Evolutionary conservation across 2,797 vertebrate genomes (phyloP), one percentile per base, ranked within the genome.

Genomic region (Discoglossus pictus): DNA sequence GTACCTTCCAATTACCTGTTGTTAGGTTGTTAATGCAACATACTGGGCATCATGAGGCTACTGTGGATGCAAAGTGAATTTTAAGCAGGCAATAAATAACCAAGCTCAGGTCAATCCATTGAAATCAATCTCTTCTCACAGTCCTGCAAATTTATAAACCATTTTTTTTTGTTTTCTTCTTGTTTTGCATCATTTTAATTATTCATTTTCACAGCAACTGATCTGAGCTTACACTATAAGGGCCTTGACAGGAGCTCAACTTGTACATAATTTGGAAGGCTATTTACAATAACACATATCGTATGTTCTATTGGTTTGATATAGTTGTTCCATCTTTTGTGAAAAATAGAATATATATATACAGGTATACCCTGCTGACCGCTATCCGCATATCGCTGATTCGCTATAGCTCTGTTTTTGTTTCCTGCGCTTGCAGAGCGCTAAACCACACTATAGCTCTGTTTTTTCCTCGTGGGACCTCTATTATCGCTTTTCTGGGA

Each of bases 21-120:
- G 39, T 48, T 10, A 24, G 20, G 43, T 42, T 43, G 51, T 70
- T 42, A 48, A 27, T 63, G 61, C 27, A 46, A 31, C n/a, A 44
- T 58, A 20, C 59, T 71, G 52, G 52, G 20, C 20, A 44, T 58
- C 61, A 52, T 36, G 46, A 46, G 42, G 46, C 39, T 63, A 48
- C 44, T 59, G 60, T 31, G 25, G 43, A 64, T 58, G 60, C 60
- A 38, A 58, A 64, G 23, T 70, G 53, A 64, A 58, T 64, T 58
- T 64, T 25, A 71, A 64, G 20, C 18, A 59, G 53, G 44, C 36
- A 64, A 70, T 58, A 64, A 48, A 63, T 58, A 69, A 61, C 21
- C 15, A 34, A 38, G 50, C 7, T 4, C 16, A 43, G 44, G 61
- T 50, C 60, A 71, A 36, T 56, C 17, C 42, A 56, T 34, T 10